A percentile compares a stretch with the other conserved stretches of the same genome.
phyloP scores from a whole-genome alignment of 2,113 vertebrate species.

The Neomonachus schauinslandi region DNA sequence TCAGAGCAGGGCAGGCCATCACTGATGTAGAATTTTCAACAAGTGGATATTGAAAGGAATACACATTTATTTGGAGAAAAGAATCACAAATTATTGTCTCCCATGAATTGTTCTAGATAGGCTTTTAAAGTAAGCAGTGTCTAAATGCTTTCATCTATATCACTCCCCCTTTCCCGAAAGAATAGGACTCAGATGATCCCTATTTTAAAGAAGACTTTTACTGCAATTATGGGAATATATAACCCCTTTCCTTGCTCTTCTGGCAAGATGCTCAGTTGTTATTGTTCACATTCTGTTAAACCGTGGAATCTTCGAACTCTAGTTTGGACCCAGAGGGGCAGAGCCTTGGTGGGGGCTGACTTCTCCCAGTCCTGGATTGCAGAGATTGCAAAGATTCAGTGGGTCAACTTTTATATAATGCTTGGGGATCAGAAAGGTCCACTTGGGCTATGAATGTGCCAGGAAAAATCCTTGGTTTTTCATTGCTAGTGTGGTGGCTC shows the following conservation, averaged over 20 bases:
- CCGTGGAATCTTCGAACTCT: background rate
- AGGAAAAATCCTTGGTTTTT: background rate
- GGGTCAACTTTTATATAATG: background rate
- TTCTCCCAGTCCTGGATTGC: background rate
- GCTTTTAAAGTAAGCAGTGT: constrained; percentile 10
- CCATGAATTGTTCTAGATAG: background rate
- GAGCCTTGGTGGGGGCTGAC: background rate
- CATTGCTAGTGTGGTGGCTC: background rate
- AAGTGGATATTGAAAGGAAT: background rate
- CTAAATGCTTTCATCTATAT: background rate
- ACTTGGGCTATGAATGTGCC: background rate
- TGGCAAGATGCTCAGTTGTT: background rate
- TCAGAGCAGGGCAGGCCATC: background rate
- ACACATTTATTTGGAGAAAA: background rate
- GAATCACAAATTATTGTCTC: constrained; percentile 10
- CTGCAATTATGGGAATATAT: background rate
- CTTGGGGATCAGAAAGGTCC: background rate
- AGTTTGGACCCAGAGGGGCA: background rate
- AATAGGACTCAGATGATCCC: background rate
- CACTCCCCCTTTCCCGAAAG: background rate
- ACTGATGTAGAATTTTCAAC: background rate
- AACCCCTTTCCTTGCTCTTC: background rate
- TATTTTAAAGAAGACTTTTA: background rate
- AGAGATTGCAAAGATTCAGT: background rate
- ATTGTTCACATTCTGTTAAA: background rate